Percentiles rank a stretch among this genome's conserved stretches.
Conservation (phyloP, 2,797 vertebrate genomes). For the Meriones psammophilus region DNA sequence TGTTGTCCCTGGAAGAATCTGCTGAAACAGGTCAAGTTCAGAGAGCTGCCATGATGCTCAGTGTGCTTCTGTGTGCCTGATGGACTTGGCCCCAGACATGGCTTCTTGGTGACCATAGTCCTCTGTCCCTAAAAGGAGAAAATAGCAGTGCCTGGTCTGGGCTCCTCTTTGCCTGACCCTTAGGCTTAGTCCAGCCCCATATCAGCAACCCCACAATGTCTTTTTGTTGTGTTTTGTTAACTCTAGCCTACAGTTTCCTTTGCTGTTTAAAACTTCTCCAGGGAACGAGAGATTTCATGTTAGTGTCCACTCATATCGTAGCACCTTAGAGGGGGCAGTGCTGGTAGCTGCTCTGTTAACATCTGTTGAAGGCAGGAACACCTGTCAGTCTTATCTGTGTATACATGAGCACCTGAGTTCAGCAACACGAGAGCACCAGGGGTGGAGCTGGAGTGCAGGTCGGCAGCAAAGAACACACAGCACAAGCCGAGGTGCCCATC, state of each 20-base stretch:
- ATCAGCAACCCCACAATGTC: neutral
- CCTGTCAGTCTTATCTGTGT: neutral
- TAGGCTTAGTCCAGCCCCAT: accelerated
- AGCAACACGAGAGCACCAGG: neutral
- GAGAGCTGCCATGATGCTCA: accelerated
- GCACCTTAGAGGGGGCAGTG: accelerated
- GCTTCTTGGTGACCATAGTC: neutral
- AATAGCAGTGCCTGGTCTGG: neutral
- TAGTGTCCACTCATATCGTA: accelerated
- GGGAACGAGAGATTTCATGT: neutral
- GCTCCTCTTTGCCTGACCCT: neutral
- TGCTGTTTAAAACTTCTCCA: neutral
- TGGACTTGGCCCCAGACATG: neutral
- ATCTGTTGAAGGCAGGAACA: neutral
- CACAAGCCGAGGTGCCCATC: too few species aligned
- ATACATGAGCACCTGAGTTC: neutral
- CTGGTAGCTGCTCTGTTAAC: neutral
- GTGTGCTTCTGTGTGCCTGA: too few species aligned
- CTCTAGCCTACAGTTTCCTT: neutral
- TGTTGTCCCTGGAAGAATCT: neutral
- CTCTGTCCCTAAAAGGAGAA: neutral
- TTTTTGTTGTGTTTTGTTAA: neutral
- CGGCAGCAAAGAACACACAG: neutral
- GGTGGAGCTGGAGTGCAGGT: neutral
- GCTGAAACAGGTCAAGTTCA: neutral